Evolutionary conservation across 92 coral and sea anemone genomes (phyloP).

Genomic region (Chrysogorgia sp.): DNA sequence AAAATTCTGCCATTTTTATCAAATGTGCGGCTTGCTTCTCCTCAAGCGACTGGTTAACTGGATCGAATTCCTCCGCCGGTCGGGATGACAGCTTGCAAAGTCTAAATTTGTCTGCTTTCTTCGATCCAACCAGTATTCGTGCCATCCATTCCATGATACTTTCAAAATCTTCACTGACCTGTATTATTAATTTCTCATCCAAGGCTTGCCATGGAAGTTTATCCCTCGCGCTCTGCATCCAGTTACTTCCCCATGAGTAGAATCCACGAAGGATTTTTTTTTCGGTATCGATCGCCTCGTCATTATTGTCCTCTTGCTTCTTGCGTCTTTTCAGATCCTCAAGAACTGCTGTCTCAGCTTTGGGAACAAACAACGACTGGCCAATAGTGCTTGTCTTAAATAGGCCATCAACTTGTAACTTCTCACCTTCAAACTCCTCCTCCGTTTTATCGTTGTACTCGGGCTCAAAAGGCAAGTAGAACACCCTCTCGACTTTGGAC

Average conservation of each 20-base stretch:
- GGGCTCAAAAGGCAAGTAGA: slow-evolving; percentile 80
- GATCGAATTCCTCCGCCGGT: neutral
- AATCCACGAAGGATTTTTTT: neutral
- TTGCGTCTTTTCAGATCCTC: slow-evolving; percentile 34
- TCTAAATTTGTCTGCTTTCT: neutral
- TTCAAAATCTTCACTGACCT: slow-evolving; percentile 51
- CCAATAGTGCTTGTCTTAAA: slow-evolving; percentile 63
- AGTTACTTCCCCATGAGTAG: slow-evolving; percentile 33
- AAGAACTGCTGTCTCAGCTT: slow-evolving; percentile 44
- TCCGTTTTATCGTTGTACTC: slow-evolving; percentile 45
- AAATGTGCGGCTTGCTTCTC: slow-evolving; percentile 55
- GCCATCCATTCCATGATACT: slow-evolving; percentile 71
- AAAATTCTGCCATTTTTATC: slow-evolving; percentile 66
- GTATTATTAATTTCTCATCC: slow-evolving; percentile 39
- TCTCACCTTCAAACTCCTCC: slow-evolving; percentile 41
- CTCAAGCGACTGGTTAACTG: neutral
- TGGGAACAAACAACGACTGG: slow-evolving; percentile 72
- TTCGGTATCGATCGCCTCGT: slow-evolving; percentile 24
- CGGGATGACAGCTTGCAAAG: neutral
- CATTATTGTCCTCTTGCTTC: slow-evolving; percentile 57
- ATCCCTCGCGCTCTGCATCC: slow-evolving; percentile 39
- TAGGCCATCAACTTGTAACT: slow-evolving; percentile 56
- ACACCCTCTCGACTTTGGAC: slow-evolving; percentile 68
- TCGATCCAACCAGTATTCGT: slow-evolving; percentile 1
- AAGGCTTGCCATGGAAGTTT: slow-evolving; percentile 71